Percentiles rank a stretch among this genome's conserved stretches.
Conservation (phyloP, 2,888 invertebrate species). For the Elaeidobius kamerunicus region DNA sequence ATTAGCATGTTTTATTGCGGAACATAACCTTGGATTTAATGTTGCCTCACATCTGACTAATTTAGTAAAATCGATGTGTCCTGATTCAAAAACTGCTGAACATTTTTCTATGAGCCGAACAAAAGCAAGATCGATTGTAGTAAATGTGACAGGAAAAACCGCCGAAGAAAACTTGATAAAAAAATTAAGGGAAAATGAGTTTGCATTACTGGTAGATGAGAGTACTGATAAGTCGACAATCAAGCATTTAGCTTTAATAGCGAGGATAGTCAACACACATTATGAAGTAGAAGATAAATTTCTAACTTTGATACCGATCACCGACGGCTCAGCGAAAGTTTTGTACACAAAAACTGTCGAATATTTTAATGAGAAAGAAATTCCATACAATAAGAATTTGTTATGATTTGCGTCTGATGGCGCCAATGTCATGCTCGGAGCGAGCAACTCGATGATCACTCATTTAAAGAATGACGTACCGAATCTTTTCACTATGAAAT, state of each 20-base stretch:
- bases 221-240: constrained; percentile 9
- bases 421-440: not conserved
- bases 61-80: not conserved
- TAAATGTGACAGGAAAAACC: not conserved
- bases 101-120: constrained; percentile 1
- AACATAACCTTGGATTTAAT: not conserved
- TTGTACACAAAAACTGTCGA: not conserved
- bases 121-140: not conserved
- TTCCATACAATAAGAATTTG: constrained; percentile 29
- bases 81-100: not conserved
- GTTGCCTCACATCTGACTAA: not conserved
- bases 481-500: not conserved
- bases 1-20: not conserved
- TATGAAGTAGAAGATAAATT: constrained; percentile 12
- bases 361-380: too few relatives aligned
- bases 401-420: constrained; percentile 29
- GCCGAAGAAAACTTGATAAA: constrained; percentile 2
- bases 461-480: not conserved
- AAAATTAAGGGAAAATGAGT: not conserved
- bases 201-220: not conserved
- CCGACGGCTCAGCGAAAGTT: constrained; percentile 3
- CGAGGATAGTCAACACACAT: not conserved
- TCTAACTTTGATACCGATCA: constrained; percentile 9
- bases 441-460: not conserved
- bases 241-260: constrained; percentile 14